phyloP scores from a whole-genome alignment of 1,140 invertebrate species.

The Lethrus apterus region DNA sequence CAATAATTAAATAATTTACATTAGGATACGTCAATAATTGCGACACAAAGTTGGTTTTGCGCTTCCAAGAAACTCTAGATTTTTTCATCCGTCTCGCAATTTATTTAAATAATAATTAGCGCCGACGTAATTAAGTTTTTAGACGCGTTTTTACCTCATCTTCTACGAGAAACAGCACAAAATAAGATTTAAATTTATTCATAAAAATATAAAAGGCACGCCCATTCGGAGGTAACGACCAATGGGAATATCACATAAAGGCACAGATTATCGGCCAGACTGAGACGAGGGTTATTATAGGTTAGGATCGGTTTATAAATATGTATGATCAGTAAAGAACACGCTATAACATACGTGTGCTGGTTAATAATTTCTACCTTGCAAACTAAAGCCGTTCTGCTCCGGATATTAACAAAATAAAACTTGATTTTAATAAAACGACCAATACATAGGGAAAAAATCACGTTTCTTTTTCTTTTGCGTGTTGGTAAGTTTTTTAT shows the following conservation, averaged over 20 bases:
- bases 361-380: slow-evolving; percentile 9
- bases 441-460: too few relatives aligned
- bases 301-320: slow-evolving; percentile 36
- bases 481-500: too few relatives aligned
- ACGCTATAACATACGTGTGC: slow-evolving; percentile 29
- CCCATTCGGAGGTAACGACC: slow-evolving; percentile 19
- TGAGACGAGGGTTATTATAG: slow-evolving; percentile 35
- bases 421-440: too few relatives aligned
- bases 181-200: slow-evolving; percentile 12
- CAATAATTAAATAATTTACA: background rate
- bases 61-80: background rate
- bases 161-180: background rate
- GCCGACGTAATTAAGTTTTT: too few relatives aligned
- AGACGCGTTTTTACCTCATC: too few relatives aligned
- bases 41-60: too few relatives aligned
- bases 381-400: background rate
- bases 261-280: slow-evolving; percentile 29
- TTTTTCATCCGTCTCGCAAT: too few relatives aligned
- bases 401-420: too few relatives aligned
- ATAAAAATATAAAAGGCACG: slow-evolving; percentile 30
- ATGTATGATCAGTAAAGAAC: slow-evolving; percentile 34
- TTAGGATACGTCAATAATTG: background rate
- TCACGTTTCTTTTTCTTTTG: too few relatives aligned
- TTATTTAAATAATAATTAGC: too few relatives aligned
- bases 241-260: slow-evolving; percentile 28